Percentiles rank a stretch among this genome's conserved stretches.
phyloP scores from a whole-genome alignment of 2,888 invertebrate genomes.

The Cotesia congregata region DNA sequence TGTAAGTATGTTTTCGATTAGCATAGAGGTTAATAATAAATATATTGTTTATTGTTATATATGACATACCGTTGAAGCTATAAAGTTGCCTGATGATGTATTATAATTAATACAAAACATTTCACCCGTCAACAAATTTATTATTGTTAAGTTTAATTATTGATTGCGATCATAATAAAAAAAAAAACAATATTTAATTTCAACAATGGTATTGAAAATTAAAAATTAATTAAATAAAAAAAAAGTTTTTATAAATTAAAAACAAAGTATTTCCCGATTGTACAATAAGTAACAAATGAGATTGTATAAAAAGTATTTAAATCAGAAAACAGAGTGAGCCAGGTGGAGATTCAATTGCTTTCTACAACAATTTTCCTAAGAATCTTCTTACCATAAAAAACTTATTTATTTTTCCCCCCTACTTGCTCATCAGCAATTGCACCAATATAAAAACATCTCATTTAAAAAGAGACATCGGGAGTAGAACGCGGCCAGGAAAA shows the following conservation, averaged over 20 bases:
- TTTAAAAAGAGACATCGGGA: constrained; percentile 8
- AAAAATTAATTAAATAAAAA: background rate
- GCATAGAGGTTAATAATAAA: too few species aligned
- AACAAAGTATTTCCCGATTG: background rate
- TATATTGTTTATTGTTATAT: too few species aligned
- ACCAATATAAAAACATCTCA: constrained; percentile 33
- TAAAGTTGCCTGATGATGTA: too few species aligned
- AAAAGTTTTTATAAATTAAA: background rate
- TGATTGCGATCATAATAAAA: too few species aligned
- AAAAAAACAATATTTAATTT: too few species aligned
- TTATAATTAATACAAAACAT: too few species aligned
- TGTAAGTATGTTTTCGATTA: too few species aligned
- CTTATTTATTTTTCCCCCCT: background rate
- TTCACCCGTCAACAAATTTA: too few species aligned
- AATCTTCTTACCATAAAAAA: constrained; percentile 9
- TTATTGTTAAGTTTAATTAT: too few species aligned
- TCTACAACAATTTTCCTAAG: constrained; percentile 24
- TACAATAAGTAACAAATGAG: constrained; percentile 34
- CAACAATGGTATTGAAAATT: background rate
- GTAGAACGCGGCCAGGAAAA: constrained; percentile 13
- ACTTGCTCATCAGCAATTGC: background rate
- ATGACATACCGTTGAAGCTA: too few species aligned
- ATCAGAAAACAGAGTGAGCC: constrained; percentile 32
- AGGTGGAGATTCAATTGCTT: constrained; percentile 50
- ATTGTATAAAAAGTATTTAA: constrained; percentile 3